Evolutionary conservation across 1,140 invertebrate genomes (phyloP).

Genomic region (Drosophila ironensis): DNA sequence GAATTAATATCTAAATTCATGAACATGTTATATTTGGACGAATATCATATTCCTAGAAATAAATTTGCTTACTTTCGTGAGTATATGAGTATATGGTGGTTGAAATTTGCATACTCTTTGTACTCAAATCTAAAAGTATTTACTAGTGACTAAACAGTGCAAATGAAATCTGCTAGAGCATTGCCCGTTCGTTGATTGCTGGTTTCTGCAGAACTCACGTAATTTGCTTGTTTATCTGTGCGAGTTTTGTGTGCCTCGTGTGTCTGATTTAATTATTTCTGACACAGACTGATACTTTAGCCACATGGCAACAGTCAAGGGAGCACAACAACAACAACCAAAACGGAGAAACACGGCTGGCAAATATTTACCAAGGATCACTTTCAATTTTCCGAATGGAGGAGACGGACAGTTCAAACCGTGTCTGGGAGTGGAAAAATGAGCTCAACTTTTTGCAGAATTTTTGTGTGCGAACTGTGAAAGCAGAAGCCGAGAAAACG

Average conservation of each 20-base stretch:
- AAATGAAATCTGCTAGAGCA: too few relatives aligned
- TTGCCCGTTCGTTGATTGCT: slow-evolving; percentile 10
- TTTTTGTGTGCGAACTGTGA: slow-evolving; percentile 16
- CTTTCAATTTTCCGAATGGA: slow-evolving; percentile 52
- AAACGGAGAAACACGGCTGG: slow-evolving; percentile 23
- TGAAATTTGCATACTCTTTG: not conserved
- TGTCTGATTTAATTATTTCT: slow-evolving; percentile 64
- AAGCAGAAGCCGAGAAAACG: not conserved
- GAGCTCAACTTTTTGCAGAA: slow-evolving; percentile 10
- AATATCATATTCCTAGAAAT: too few relatives aligned
- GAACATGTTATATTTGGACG: too few relatives aligned
- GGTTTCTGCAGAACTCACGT: slow-evolving; percentile 25
- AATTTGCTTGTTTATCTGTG: slow-evolving; percentile 42
- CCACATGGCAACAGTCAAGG: slow-evolving; percentile 40
- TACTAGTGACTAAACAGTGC: not conserved
- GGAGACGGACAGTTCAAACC: slow-evolving; percentile 4
- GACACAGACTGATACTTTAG: slow-evolving; percentile 33
- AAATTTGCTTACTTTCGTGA: too few relatives aligned
- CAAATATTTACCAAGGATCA: slow-evolving; percentile 68
- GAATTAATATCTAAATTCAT: too few relatives aligned
- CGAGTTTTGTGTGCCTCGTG: slow-evolving; percentile 35
- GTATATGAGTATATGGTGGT: too few relatives aligned
- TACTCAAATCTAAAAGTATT: not conserved
- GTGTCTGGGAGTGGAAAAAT: slow-evolving; percentile 23
- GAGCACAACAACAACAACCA: not conserved